A percentile compares a stretch with the other conserved stretches of the same genome.
Evolutionary conservation across 2,797 vertebrate genomes (phyloP).

Genomic region (Melanotaenia maccullochi): DNA sequence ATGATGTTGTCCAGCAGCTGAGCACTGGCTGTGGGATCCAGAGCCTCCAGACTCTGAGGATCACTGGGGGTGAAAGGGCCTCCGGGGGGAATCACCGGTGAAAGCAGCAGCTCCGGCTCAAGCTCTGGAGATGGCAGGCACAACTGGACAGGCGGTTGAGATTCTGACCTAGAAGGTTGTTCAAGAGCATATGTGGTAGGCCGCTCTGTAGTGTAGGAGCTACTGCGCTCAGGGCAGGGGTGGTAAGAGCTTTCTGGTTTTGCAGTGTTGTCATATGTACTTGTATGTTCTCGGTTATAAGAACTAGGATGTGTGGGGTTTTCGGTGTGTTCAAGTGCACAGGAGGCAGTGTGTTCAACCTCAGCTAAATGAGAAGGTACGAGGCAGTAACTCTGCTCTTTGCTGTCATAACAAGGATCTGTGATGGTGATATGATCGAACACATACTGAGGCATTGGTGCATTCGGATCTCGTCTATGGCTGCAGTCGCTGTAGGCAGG

Average conservation of each 20-base stretch:
- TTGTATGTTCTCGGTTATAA: constrained; percentile 39
- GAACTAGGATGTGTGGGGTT: constrained; percentile 31
- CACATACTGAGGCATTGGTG: constrained; percentile 32
- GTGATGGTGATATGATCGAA: constrained; percentile 62
- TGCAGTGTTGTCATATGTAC: constrained; percentile 36
- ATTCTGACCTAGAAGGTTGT: constrained; percentile 38
- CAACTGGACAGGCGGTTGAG: constrained; percentile 68
- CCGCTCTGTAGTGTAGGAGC: constrained; percentile 62
- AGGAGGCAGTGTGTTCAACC: constrained; percentile 60
- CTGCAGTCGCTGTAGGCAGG: constrained; percentile 54
- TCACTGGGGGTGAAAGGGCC: constrained; percentile 85
- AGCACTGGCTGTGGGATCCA: constrained; percentile 89
- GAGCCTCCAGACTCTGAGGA: constrained; percentile 86
- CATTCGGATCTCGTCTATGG: constrained; percentile 57
- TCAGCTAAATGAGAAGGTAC: constrained; percentile 47
- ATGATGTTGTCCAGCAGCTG: constrained; percentile 99
- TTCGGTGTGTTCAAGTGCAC: constrained; percentile 42
- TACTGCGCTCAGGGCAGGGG: constrained; percentile 53
- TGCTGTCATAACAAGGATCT: constrained; percentile 50
- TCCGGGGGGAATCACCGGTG: constrained; percentile 82
- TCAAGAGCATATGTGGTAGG: constrained; percentile 44
- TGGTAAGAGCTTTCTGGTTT: constrained; percentile 58
- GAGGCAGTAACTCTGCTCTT: constrained; percentile 63
- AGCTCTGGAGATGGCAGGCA: constrained; percentile 78
- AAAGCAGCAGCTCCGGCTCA: constrained; percentile 74